Percentiles rank a stretch among this genome's conserved stretches.
Evolutionary conservation across 2,888 invertebrate species (phyloP).

Genomic region (Eurytoma adleriae): DNA sequence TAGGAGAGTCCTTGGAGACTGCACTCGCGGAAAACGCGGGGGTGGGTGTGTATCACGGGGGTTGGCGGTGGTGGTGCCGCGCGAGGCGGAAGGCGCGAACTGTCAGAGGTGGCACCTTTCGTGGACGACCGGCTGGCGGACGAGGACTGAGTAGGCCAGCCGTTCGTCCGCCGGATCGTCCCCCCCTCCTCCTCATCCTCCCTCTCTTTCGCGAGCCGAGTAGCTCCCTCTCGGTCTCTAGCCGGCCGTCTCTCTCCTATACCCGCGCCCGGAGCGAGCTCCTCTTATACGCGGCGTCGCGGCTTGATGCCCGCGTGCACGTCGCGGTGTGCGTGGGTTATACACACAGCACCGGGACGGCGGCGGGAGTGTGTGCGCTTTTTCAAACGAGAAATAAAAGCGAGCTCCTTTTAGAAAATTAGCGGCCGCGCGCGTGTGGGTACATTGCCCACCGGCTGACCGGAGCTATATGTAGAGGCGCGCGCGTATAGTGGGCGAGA

Average conservation of each 20-base stretch:
- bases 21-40: slow-evolving; percentile 9
- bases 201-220: slow-evolving; percentile 33
- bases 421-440: neutral
- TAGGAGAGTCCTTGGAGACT: neutral
- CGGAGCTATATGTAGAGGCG: no score
- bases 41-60: neutral
- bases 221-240: no score
- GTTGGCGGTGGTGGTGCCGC: neutral
- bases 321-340: no score
- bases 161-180: slow-evolving; percentile 62
- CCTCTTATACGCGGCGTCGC: neutral
- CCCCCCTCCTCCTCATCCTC: slow-evolving; percentile 58
- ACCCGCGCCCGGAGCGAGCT: neutral
- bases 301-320: neutral
- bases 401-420: no score
- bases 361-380: no score
- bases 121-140: slow-evolving; percentile 70
- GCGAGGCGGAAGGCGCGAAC: slow-evolving; percentile 61
- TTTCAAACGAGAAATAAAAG: slow-evolving; percentile 3
- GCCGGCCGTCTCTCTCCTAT: neutral
- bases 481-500: no score
- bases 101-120: slow-evolving; percentile 59
- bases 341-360: no score
- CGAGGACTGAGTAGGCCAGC: slow-evolving; percentile 73
- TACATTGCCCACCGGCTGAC: no score